Percentiles rank a stretch among this genome's conserved stretches.
phyloP scores from a whole-genome alignment of 1,140 invertebrate genomes.

The Heliothis subflexa region DNA sequence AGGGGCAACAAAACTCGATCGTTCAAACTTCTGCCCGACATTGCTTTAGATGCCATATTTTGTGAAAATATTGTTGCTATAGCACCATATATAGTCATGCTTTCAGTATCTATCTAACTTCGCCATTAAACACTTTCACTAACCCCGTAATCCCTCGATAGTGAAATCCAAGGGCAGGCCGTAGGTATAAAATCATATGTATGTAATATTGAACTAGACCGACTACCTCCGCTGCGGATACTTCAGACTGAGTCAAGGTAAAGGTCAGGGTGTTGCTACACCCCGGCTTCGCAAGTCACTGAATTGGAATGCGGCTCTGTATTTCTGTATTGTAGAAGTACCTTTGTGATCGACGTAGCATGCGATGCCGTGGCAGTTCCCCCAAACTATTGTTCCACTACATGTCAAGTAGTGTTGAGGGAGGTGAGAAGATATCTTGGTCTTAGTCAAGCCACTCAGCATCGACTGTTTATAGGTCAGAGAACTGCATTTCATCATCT shows the following conservation, averaged over 20 bases:
- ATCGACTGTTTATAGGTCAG: too few relatives aligned
- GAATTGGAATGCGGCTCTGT: slow-evolving; percentile 11
- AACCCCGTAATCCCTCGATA: too few relatives aligned
- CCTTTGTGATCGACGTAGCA: background rate
- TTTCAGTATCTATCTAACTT: too few relatives aligned
- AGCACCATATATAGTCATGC: too few relatives aligned
- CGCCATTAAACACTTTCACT: too few relatives aligned
- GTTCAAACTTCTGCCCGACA: too few relatives aligned
- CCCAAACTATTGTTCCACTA: background rate
- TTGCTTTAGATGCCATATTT: too few relatives aligned
- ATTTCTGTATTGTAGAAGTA: background rate
- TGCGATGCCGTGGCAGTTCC: background rate
- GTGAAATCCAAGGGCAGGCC: too few relatives aligned
- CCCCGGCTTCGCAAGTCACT: background rate
- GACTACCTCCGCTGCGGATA: background rate
- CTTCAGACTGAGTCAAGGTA: background rate
- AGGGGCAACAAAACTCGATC: too few relatives aligned
- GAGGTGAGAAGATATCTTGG: background rate
- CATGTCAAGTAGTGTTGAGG: background rate
- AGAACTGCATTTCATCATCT: too few relatives aligned
- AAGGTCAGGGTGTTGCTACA: slow-evolving; percentile 9
- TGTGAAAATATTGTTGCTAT: too few relatives aligned
- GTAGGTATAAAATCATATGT: background rate
- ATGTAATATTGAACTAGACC: background rate
- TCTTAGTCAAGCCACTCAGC: too few relatives aligned